Evolutionary conservation across 2,113 vertebrate genomes (phyloP), one percentile per base, ranked within the genome.

Genomic region (Salminus brasiliensis): DNA sequence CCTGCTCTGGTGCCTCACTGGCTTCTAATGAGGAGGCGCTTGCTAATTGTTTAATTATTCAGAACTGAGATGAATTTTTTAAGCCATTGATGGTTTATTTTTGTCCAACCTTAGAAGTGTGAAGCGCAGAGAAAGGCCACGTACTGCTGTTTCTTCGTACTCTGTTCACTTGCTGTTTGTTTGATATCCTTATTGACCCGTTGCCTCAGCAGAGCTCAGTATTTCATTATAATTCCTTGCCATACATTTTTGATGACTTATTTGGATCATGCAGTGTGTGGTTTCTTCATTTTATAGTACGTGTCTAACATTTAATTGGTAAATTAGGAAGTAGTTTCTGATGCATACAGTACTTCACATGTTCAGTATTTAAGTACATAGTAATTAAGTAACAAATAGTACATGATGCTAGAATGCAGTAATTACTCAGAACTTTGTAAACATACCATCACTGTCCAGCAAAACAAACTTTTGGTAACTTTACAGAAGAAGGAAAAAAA

Each of bases 1-100:
- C 2, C 23, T 43, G 27, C n/a, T 55, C 41, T 62, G 25, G 21
- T 81, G 41, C 53, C 52, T 70, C 72, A 41, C 13, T n/a, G 36
- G 53, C 29, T 39, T 81, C 70, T 32, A 69, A 72, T 29, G 55
- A 75, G 49, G 36, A 76, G 18, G 13, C 25, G 6, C 65, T 53
- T 16, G 23, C 29, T 18, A 34, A 43, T 34, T 45, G 41, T 60
- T 79, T 43, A 65, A 75, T 74, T 55, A 72, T 84, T 81, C 41
- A 47, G 65, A 71, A 66, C 59, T 25, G 25, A 47, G 53, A 79
- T 79, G 5, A 83, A 74, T 83, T 52, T 79, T 83, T 52, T 30
- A 69, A 53, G 5, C 29, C 57, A 68, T 52, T 43, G 23, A 29
- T 49, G 15, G 53, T 52, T 62, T 76, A 53, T 68, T 80, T 29